These are phyloP conservation scores for Pogonomyrmex barbatus DNA, from an alignment of 1,140 invertebrate genomes.

Conservation along the genomic window DNA sequence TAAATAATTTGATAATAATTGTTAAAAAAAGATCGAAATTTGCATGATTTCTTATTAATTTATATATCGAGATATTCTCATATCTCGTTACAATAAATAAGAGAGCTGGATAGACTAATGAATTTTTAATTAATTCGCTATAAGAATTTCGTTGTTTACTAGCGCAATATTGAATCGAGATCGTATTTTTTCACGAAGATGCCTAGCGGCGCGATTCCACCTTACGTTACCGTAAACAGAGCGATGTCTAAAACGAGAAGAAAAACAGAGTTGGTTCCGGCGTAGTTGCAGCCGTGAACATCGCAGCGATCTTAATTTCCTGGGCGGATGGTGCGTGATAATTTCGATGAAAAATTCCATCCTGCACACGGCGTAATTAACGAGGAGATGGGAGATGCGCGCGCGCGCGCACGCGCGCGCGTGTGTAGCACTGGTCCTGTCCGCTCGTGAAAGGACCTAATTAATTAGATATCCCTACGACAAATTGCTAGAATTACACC, in stretches of 20 bases:
- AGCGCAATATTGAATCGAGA: slow-evolving; percentile 1
- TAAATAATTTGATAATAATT: too few species aligned
- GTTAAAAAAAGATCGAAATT: not conserved
- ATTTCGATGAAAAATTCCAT: slow-evolving; percentile 65
- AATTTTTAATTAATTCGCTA: not conserved
- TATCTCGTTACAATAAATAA: not conserved
- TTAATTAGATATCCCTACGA: slow-evolving; percentile 64
- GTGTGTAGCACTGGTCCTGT: slow-evolving; percentile 12
- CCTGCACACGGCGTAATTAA: slow-evolving; percentile 56
- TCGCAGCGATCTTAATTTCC: slow-evolving; percentile 60
- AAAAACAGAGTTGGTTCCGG: slow-evolving; percentile 43
- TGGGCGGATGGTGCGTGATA: slow-evolving; percentile 63
- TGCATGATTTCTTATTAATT: not conserved
- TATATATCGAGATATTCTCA: not conserved
- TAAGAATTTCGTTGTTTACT: not conserved
- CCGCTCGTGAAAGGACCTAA: slow-evolving; percentile 50
- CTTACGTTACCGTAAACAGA: slow-evolving; percentile 28
- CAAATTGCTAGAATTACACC: slow-evolving; percentile 65
- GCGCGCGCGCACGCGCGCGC: slow-evolving; percentile 11
- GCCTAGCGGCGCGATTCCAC: slow-evolving; percentile 6
- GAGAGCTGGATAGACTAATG: not conserved
- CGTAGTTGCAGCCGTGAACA: slow-evolving; percentile 41
- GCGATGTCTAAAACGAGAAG: slow-evolving; percentile 36
- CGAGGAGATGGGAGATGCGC: slow-evolving; percentile 42
- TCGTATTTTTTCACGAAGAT: slow-evolving; percentile 8